phyloP scores from a whole-genome alignment of 2,113 vertebrate genomes.

The Dipodomys stephensi region DNA sequence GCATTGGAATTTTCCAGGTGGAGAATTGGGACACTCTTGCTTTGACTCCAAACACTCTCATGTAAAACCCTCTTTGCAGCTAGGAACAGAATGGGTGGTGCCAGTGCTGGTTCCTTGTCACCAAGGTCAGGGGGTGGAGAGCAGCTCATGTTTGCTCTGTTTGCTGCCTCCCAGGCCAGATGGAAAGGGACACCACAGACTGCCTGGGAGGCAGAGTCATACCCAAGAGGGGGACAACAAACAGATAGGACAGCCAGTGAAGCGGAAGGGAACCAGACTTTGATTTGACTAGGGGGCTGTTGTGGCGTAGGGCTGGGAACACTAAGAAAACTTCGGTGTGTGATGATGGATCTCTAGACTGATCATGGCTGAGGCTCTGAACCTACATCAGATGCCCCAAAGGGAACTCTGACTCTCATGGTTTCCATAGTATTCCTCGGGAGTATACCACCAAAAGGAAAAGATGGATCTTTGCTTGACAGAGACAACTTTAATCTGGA shows the following conservation, averaged over 20 bases:
- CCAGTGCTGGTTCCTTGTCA: neutral
- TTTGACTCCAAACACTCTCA: neutral
- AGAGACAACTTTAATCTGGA: neutral
- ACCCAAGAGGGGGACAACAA: accelerated
- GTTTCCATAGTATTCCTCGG: neutral
- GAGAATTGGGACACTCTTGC: neutral
- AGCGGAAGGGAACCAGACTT: neutral
- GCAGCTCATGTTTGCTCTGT: neutral
- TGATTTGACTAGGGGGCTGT: neutral
- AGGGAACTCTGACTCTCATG: neutral
- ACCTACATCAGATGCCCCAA: neutral
- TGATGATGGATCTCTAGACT: neutral
- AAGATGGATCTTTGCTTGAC: neutral
- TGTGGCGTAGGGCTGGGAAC: neutral
- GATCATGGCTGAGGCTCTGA: neutral
- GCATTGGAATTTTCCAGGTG: neutral
- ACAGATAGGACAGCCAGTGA: neutral
- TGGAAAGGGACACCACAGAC: neutral
- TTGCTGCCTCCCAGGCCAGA: neutral
- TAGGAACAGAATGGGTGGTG: neutral
- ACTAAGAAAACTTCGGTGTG: neutral
- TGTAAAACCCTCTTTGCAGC: neutral
- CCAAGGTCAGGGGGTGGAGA: neutral
- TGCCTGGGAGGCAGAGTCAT: neutral
- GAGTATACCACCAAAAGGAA: neutral